Base-by-base conservation (phyloP, 2,113 vertebrate species). In the Vulpes vulpes region DNA sequence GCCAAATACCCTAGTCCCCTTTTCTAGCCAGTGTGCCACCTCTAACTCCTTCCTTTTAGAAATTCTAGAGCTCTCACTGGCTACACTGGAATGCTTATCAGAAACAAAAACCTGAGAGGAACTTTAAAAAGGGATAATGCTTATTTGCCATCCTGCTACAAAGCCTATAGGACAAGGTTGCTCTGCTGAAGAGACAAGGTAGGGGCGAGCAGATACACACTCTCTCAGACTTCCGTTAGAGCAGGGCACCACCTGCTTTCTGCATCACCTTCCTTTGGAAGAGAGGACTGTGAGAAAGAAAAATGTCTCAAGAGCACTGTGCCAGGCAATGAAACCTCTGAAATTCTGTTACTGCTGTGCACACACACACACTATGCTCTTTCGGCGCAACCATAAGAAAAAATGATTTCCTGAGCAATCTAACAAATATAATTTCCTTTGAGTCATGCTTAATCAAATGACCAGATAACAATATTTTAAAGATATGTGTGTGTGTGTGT, bases 401-500 rank as follows among this genome's bases (percentile, higher is more conserved):
- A 85, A 98, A 94, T 71, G 85, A 94, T 93, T 79, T 89, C 89
- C 89, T 95, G 69, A 94, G 32, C 4, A 96, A 86, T 14, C n/a
- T 57, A 84, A 60, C 43, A 80, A 51, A 55, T 22, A 53, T 11
- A 25, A 79, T 93, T 94, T 86, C 60, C 67, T 95, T 79, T 79
- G 96, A 97, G 95, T 19, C 67, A 38, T 71, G 80, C n/a, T 96
- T 95, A 73, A 92, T 69, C 32, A 97, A 96, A 96, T 91, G 65
- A 53, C 82, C 60, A 95, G 92, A 89, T 64, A 55, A 55, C 49
- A 93, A 4, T 20, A 79, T 62, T 91, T 96, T 65, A 91, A 90
- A 92, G 89, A 96, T 93, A 22, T 51, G 11, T 23, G 43, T 43
- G 43, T 43, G 43, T 43, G 43, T 43, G 43, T 43, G 43, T 43